Evolutionary conservation across 1,140 invertebrate species (phyloP), one percentile per base, ranked within the genome.

Genomic region (Cyclina sinensis): DNA sequence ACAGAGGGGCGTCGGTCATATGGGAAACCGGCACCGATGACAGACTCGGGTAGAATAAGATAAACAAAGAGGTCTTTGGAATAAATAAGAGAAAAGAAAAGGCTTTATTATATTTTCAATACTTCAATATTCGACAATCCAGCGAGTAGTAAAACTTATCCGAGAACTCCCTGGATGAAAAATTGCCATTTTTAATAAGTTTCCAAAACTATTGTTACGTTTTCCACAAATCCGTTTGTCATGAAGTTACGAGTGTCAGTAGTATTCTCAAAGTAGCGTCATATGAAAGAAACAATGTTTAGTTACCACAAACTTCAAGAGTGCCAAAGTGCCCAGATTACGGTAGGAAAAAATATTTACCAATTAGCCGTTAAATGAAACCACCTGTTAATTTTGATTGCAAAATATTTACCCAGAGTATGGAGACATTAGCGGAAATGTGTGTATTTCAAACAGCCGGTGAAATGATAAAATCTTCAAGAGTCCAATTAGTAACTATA

Each of bases 401-500:
- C 43, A 46, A 78, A 48, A 78, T 78, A 78, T 78, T 78, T 78
- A 32, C 74, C 24, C 39, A 78, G 1, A 2, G 24, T 78, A 48
- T 51, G 1, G 74, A 27, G 74, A 51, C 11, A 48, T 78, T 39
- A 37, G 30, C 32, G 21, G 65, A 70, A 27, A 7, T 70, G 74
- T 78, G 74, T 78, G 32, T 78, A 78, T 51, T 78, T 78, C 46
- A 78, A 48, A 46, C 32, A 78, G 0, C 30, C 2, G 24, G 14
- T 51, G 74, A n/a, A 54, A 16, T 51, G 74, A 78, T 78, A 78
- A 78, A 9, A 78, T 48, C 39, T 78, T 78, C 12, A 78, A 78
- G 74, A 78, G 74, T 16, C 74, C 48, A 78, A 51, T 78, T 78
- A 78, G 74, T 48, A 46, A 21, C 65, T 0, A 9, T 21, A 16